Percentiles rank a stretch among this genome's conserved stretches.
phyloP scores from a whole-genome alignment of 2,113 vertebrate genomes.

The Gallinago jamesoni region DNA sequence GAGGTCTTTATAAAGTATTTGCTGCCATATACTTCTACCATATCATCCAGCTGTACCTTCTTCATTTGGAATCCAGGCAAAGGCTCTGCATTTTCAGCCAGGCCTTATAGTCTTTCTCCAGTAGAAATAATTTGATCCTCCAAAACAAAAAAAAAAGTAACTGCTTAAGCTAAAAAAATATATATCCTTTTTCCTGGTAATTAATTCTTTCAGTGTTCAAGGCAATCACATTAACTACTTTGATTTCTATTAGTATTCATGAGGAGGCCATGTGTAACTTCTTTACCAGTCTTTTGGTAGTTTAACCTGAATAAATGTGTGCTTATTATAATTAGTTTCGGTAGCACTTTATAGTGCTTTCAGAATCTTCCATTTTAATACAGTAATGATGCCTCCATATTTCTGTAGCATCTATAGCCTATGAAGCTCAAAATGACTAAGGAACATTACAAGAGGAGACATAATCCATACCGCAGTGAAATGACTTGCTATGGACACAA shows the following conservation, averaged over 20 bases:
- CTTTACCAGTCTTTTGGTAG: slow-evolving; percentile 16
- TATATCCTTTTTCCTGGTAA: not conserved
- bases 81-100: not conserved
- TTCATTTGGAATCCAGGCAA: slow-evolving; percentile 8
- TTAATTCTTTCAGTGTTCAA: slow-evolving; percentile 23
- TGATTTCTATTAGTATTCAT: slow-evolving; percentile 44
- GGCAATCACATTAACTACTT: not conserved
- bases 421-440: not conserved
- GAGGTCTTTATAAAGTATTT: not conserved
- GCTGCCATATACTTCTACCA: not conserved
- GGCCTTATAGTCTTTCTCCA: not conserved
- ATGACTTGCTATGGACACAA: not conserved
- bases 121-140: not conserved
- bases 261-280: slow-evolving; percentile 13
- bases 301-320: slow-evolving; percentile 31
- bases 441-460: not conserved
- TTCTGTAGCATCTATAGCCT: slow-evolving; percentile 12
- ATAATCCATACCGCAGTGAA: not conserved
- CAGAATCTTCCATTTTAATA: slow-evolving; percentile 7
- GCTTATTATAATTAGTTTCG: not conserved
- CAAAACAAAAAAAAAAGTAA: not conserved
- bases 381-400: not conserved
- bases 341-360: slow-evolving; percentile 26
- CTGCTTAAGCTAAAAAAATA: not conserved
- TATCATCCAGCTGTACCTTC: not conserved